A percentile compares a stretch with the other conserved stretches of the same genome.
Conservation (phyloP, 2,113 vertebrate genomes). For the Todiramphus saurophagus region DNA sequence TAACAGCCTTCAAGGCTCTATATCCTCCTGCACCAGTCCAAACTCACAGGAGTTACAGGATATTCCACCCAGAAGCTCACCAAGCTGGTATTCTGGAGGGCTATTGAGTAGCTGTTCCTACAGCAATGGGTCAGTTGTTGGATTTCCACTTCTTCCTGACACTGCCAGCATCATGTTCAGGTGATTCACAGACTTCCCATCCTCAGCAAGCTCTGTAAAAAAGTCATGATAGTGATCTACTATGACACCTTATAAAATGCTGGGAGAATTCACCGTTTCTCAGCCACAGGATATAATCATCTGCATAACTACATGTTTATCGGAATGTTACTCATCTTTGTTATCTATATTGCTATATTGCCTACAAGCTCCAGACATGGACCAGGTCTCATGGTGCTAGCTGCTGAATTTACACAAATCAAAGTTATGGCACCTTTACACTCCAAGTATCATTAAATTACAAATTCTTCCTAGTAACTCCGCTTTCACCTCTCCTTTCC, state of each 20-base stretch:
- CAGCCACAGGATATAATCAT: background rate
- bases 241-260: background rate
- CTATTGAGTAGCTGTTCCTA: background rate
- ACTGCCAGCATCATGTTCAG: background rate
- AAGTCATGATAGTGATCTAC: accelerated
- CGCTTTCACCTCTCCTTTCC: background rate
- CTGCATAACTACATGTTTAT: background rate
- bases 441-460: background rate
- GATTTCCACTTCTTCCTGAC: background rate
- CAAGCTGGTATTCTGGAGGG: background rate
- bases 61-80: background rate
- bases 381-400: background rate
- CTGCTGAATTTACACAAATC: background rate
- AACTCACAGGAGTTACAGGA: background rate
- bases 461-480: background rate
- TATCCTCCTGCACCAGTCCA: background rate
- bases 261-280: background rate
- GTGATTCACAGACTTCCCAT: background rate
- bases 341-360: background rate
- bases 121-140: background rate
- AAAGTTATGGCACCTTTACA: background rate
- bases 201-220: background rate
- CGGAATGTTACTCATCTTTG: background rate
- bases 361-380: background rate
- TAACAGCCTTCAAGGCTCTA: background rate